Conservation (phyloP, 2,888 invertebrate species). For the Cantharis lateralis region DNA sequence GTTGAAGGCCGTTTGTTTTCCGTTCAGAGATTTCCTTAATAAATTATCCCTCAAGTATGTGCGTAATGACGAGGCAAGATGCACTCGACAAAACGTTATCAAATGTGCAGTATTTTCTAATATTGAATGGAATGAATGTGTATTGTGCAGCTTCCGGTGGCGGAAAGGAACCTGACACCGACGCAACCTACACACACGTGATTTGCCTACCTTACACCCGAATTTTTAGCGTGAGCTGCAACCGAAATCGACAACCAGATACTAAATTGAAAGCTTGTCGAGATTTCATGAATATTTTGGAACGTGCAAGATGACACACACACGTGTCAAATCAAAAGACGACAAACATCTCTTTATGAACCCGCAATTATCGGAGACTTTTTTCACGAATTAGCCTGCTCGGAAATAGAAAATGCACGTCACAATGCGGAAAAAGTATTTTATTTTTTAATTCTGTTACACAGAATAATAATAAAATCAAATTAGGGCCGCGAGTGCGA, state of each 20-base stretch:
- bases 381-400: background rate
- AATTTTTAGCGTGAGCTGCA: conserved; percentile 25
- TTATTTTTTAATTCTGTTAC: conserved; percentile 16
- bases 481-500: conserved; percentile 26
- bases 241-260: conserved; percentile 3
- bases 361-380: background rate
- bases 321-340: background rate
- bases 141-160: conserved; percentile 43
- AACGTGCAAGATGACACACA: background rate
- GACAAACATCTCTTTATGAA: background rate
- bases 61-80: conserved; percentile 17
- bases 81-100: conserved; percentile 26
- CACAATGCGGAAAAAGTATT: background rate
- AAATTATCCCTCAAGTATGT: conserved; percentile 5
- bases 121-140: conserved; percentile 31
- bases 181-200: conserved; percentile 41
- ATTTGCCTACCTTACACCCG: conserved; percentile 34
- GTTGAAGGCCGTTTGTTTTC: conserved; percentile 31
- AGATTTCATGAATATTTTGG: background rate
- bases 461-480: conserved; percentile 19
- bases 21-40: conserved; percentile 14
- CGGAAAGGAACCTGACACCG: conserved; percentile 40
- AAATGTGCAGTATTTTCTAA: conserved; percentile 31
- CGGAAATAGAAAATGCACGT: conserved; percentile 13
- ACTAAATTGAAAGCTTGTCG: background rate